Base-by-base conservation (phyloP, 2,797 vertebrate genomes). In the Takifugu ocellatus region DNA sequence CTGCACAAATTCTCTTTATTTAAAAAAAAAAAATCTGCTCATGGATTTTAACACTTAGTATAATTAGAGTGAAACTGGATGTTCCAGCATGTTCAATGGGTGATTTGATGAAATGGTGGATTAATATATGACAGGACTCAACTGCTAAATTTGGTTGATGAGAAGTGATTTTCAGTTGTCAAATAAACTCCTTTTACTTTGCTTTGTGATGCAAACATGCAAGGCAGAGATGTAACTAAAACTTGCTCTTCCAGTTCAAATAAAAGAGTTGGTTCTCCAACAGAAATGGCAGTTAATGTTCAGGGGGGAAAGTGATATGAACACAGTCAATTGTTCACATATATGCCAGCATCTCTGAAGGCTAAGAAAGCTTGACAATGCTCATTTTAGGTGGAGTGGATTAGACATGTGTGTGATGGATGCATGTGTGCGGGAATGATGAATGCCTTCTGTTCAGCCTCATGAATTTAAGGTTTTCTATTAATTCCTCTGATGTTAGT, bases 101-200 rank as follows among this genome's bases (percentile, higher is more conserved):
- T 77, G 56, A 72, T 73, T 50, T 71, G 54, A 66, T 65, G 66
- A 57, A 66, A 50, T 49, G 61, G 53, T 60, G 75, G 68, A 82
- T 87, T 84, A 86, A 66, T 53, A 59, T 54, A 46, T 50, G 55
- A 49, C 62, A 69, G 57, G 56, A 70, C 67, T 61, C 56, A 77
- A 79, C 63, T 77, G 57, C 55, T 70, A 70, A 78, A 81, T 87
- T 83, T 84, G 59, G 66, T 74, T 86, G 79, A 86, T 84, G 75
- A 77, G 54, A 61, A 48, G 51, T 33, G 63, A 48, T 56, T 62
- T 24, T 51, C 57, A 59, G 57, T 25, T 10, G 5, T 57, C 39
- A 53, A 50, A 68, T 61, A 55, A 70, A 69, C 33, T 33, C 51
- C 44, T 27, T 61, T 42, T 24, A 64, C 36, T 51, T 48, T 45